Base-by-base conservation (phyloP, 2,888 invertebrate genomes). In the Orthosia gothica region DNA sequence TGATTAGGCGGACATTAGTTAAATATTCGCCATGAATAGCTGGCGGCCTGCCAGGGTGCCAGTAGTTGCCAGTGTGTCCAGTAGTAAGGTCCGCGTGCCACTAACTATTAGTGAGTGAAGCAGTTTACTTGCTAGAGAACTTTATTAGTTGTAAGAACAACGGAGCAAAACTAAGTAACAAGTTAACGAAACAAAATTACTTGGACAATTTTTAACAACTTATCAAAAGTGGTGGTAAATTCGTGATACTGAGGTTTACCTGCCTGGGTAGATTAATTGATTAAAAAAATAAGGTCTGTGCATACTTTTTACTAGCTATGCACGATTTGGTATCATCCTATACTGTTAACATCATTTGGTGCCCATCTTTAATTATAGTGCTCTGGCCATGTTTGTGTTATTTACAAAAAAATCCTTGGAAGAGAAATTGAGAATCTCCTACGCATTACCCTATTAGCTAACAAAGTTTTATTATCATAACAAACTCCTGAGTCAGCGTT, bases 1-100 rank as follows among this genome's bases (percentile, higher is more conserved):
- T 75, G 81, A 83, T 85, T 79, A 81, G 79, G 55, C 63, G 64
- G 63, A 70, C 62, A 78, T 74, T 74, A 69, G 71, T 76, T 74
- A 74, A 76, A 70, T 76, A 74, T 76, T 69, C 52, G 62, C 74
- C 54, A 74, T 74, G 83, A 73, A 74, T 72, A 70, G 58, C 62
- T 82, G 82, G 82, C 82, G 58, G 23, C 16, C 49, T 69, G 82
- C 69, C 81, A 20, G 47, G 49, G 2, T 40, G 55, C 66, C 50
- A 67, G 57, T 12, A 20, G 20, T 40, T 18, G 70, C 50, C 65
- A 52, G 67, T 16, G 59, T 32, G 66, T 54, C 76, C 61, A 40
- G 61, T 12, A 47, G 47, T 47, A 68, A 26, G 68, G 16, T 9
- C 62, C 66, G 57, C 76, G 73, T 70, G 79, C 65, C 70, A 32